Conservation (phyloP, 1,140 invertebrate genomes). For the Drosophila kikkawai region DNA sequence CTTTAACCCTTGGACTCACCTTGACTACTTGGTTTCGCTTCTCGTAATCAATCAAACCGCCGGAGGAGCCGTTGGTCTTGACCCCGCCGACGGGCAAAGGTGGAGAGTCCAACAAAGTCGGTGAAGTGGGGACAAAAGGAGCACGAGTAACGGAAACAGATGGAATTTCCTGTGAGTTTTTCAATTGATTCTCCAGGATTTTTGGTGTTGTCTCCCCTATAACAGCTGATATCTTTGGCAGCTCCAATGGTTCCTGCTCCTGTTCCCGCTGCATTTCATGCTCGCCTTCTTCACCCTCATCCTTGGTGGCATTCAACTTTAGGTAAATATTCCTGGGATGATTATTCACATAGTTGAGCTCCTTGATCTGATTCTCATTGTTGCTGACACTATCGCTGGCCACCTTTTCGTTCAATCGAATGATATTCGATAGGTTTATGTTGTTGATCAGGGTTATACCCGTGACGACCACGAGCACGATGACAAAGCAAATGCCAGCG, state of each 20-base stretch:
- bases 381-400: constrained; percentile 81
- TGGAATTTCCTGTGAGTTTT: constrained; percentile 1
- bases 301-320: constrained; percentile 36
- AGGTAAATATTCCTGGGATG: constrained; percentile 70
- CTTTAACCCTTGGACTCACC: constrained; percentile 62
- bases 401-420: constrained; percentile 81
- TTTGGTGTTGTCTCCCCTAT: constrained; percentile 20
- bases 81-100: constrained; percentile 51
- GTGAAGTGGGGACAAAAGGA: not conserved
- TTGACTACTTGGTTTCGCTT: constrained; percentile 75
- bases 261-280: constrained; percentile 22
- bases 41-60: constrained; percentile 74
- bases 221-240: constrained; percentile 51
- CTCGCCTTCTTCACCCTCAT: not conserved
- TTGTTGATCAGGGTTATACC: constrained; percentile 82
- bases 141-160: not conserved
- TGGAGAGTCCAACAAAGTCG: not conserved
- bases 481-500: constrained; percentile 77
- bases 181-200: constrained; percentile 22
- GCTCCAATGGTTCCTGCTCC: constrained; percentile 26
- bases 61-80: constrained; percentile 24
- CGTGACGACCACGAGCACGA: constrained; percentile 76
- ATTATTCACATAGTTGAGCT: constrained; percentile 77
- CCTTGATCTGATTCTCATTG: constrained; percentile 78
- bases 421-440: constrained; percentile 82